These are phyloP conservation scores for Xestobium rufovillosum DNA, from an alignment of 2,888 invertebrate species.

Conservation along the genomic window DNA sequence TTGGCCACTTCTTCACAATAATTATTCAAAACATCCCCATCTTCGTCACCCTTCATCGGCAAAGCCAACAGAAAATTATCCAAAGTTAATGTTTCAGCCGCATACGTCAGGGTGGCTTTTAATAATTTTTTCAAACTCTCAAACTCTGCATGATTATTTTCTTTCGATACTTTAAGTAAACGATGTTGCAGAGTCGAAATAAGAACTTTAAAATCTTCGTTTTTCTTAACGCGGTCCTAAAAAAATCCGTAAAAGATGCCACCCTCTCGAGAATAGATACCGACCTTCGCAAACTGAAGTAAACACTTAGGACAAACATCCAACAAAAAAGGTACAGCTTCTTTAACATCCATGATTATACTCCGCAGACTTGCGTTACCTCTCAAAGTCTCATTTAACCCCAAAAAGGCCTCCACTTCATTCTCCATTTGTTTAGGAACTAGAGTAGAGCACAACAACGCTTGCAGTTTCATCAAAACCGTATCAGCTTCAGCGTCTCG, in stretches of 20 bases:
- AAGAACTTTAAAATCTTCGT: constrained; percentile 44
- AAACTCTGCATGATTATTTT: constrained; percentile 34
- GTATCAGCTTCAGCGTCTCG: constrained; percentile 33
- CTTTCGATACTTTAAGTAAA: constrained; percentile 35
- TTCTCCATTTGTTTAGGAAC: constrained; percentile 49
- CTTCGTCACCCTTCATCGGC: no score
- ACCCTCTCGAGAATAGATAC: constrained; percentile 5
- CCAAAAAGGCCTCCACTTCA: constrained; percentile 56
- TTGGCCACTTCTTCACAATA: constrained; percentile 33
- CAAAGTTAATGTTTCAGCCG: constrained; percentile 42
- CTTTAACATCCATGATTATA: constrained; percentile 44
- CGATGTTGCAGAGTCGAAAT: constrained; percentile 40
- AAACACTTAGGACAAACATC: constrained; percentile 55
- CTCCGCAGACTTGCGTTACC: constrained; percentile 49
- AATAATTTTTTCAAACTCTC: constrained; percentile 39
- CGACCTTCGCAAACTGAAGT: constrained; percentile 58
- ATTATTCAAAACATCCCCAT: constrained; percentile 15
- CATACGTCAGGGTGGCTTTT: constrained; percentile 41
- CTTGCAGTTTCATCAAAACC: constrained; percentile 44
- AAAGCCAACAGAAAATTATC: constrained; percentile 43
- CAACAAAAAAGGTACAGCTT: constrained; percentile 49
- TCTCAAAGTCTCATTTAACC: constrained; percentile 48
- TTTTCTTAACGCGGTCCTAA: constrained; percentile 41
- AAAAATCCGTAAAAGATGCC: constrained; percentile 17
- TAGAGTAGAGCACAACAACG: constrained; percentile 51